These are phyloP conservation scores for Brachyalestes nurse DNA, from an alignment of 2,797 vertebrate genomes.

Conservation along the genomic window DNA sequence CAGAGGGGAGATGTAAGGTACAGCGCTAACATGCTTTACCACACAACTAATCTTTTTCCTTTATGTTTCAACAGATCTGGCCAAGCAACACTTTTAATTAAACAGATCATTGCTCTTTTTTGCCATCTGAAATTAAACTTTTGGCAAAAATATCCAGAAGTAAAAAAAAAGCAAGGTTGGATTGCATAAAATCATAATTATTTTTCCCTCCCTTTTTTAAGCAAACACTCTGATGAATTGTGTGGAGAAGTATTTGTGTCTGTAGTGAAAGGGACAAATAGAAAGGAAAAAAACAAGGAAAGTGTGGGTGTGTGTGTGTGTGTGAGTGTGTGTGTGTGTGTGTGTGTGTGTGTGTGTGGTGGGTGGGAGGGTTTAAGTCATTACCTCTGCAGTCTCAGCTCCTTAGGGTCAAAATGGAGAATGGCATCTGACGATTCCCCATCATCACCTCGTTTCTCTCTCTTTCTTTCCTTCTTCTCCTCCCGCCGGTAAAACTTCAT, in stretches of 20 bases:
- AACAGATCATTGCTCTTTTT: slow-evolving; percentile 77
- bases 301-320: too few relatives aligned
- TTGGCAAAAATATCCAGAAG: slow-evolving; percentile 63
- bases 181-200: slow-evolving; percentile 19
- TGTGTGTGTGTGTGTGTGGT: too few relatives aligned
- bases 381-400: slow-evolving; percentile 91
- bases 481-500: slow-evolving; percentile 91
- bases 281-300: slow-evolving; percentile 14
- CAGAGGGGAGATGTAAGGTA: slow-evolving; percentile 50
- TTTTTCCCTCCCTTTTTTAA: slow-evolving; percentile 46
- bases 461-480: slow-evolving; percentile 89
- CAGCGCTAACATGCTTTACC: slow-evolving; percentile 69
- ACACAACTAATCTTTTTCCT: slow-evolving; percentile 76
- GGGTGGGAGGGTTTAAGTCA: neutral
- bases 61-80: slow-evolving; percentile 72
- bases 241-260: slow-evolving; percentile 55
- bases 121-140: slow-evolving; percentile 77
- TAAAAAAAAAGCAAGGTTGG: slow-evolving; percentile 17
- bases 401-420: slow-evolving; percentile 89
- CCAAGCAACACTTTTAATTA: slow-evolving; percentile 82
- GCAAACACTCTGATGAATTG: slow-evolving; percentile 60
- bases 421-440: slow-evolving; percentile 79
- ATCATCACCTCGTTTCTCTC: slow-evolving; percentile 89
- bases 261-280: slow-evolving; percentile 29
- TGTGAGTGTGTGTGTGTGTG: too few relatives aligned